Evolutionary conservation across 2,113 vertebrate species (phyloP).

Genomic region (Penelope pileata): DNA sequence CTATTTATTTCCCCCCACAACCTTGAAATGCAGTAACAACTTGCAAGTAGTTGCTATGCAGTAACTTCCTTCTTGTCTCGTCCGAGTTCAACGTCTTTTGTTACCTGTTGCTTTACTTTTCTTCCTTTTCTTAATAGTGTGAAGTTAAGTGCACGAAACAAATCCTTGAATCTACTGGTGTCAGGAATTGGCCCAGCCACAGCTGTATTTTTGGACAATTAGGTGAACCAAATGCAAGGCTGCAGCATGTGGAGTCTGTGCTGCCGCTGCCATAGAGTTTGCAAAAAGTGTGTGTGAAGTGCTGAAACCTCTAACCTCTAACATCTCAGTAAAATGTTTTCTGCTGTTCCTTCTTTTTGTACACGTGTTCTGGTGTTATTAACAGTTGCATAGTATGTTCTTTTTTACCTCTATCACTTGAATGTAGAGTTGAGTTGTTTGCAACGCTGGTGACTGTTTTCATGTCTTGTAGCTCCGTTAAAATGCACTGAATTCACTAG

Average conservation of each 20-base stretch:
- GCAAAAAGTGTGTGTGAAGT: neutral
- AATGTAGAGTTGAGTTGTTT: neutral
- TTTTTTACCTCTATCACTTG: neutral
- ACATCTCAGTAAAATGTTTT: neutral
- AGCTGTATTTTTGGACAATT: neutral
- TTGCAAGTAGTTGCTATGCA: neutral
- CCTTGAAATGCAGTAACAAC: neutral
- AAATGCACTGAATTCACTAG: neutral
- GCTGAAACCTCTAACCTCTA: neutral
- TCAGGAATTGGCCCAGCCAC: neutral
- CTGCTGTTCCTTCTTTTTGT: neutral
- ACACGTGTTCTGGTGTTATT: neutral
- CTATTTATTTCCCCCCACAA: neutral
- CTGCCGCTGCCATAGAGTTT: neutral
- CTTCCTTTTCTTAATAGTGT: neutral
- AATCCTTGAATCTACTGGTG: neutral
- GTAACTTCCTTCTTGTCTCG: neutral
- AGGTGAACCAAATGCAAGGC: neutral
- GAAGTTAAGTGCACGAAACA: neutral
- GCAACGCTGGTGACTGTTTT: neutral
- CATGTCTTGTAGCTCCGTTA: neutral
- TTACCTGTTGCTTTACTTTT: neutral
- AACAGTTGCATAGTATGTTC: neutral
- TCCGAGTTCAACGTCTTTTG: neutral
- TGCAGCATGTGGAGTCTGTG: neutral